Evolutionary conservation across 2,888 invertebrate genomes (phyloP).

Genomic region (Parthenolecanium corni): DNA sequence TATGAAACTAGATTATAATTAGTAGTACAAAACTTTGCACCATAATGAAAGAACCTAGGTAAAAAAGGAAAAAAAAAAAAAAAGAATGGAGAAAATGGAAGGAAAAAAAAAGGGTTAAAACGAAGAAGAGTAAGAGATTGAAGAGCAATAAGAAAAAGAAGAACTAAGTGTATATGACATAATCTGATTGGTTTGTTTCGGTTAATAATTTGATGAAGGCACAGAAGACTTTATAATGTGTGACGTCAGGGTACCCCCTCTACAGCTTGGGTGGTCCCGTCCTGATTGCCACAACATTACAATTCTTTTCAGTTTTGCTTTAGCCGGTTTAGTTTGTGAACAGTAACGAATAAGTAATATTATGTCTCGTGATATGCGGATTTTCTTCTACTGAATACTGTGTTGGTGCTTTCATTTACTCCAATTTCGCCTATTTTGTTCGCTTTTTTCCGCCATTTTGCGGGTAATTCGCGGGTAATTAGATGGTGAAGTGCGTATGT

Average conservation of each 20-base stretch:
- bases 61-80: too few species aligned
- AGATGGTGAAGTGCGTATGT: not conserved
- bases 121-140: not conserved
- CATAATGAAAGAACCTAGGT: too few species aligned
- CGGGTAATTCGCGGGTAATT: not conserved
- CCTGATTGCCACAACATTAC: conserved; percentile 26
- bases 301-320: conserved; percentile 26
- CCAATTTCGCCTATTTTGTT: not conserved
- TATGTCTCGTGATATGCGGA: too few species aligned
- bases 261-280: conserved; percentile 29
- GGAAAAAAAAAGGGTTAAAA: not conserved
- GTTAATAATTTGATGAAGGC: conserved; percentile 29
- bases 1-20: conserved; percentile 19
- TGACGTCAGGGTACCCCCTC: conserved; percentile 29
- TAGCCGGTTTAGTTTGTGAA: conserved; percentile 18
- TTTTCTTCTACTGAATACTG: too few species aligned
- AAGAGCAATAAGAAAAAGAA: not conserved
- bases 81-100: not conserved
- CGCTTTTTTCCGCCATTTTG: not conserved
- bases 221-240: conserved; percentile 27
- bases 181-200: conserved; percentile 30
- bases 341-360: not conserved
- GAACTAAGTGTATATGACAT: conserved; percentile 26
- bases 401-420: too few species aligned
- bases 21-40: too few species aligned